Percentiles rank a stretch among this genome's conserved stretches.
These are phyloP conservation scores for Zosterops pallidus DNA, from an alignment of 2,113 vertebrate species.

Conservation along the genomic window DNA sequence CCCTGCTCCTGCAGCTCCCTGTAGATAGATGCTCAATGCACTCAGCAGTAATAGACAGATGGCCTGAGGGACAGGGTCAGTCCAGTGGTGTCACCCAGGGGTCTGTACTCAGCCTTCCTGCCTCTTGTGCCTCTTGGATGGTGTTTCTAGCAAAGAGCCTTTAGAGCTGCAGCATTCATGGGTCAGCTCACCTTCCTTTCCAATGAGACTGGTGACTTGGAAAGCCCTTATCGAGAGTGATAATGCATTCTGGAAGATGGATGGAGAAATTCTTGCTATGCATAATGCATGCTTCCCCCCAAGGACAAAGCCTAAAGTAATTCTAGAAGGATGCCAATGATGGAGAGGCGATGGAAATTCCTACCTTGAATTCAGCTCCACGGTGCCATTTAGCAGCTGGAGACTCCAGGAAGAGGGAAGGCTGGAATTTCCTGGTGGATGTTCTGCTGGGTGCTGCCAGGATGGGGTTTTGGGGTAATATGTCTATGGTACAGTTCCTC, in stretches of 20 bases:
- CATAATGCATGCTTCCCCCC: not conserved
- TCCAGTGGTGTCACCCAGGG: not conserved
- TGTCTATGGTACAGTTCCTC: not conserved
- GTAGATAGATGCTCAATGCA: fast-evolving
- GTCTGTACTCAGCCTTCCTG: not conserved
- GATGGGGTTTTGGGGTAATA: not conserved
- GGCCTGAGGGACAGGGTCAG: not conserved
- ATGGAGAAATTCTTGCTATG: slow-evolving; percentile 14
- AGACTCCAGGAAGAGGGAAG: not conserved
- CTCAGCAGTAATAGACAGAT: not conserved
- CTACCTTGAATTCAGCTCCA: not conserved
- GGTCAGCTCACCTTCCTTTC: not conserved
- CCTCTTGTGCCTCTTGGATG: not conserved
- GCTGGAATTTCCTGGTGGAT: not conserved
- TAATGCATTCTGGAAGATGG: slow-evolving; percentile 8
- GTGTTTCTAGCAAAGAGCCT: not conserved
- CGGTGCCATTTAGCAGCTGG: not conserved
- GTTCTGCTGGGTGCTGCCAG: not conserved
- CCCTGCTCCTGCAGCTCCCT: not conserved
- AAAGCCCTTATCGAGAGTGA: not conserved
- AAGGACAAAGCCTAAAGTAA: not conserved
- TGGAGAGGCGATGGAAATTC: not conserved
- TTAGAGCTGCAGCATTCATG: not conserved
- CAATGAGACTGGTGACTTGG: not conserved
- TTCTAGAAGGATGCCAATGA: not conserved